These are phyloP conservation scores for Pseudomyrmex concolor DNA, from an alignment of 1,140 invertebrate genomes.

Conservation along the genomic window DNA sequence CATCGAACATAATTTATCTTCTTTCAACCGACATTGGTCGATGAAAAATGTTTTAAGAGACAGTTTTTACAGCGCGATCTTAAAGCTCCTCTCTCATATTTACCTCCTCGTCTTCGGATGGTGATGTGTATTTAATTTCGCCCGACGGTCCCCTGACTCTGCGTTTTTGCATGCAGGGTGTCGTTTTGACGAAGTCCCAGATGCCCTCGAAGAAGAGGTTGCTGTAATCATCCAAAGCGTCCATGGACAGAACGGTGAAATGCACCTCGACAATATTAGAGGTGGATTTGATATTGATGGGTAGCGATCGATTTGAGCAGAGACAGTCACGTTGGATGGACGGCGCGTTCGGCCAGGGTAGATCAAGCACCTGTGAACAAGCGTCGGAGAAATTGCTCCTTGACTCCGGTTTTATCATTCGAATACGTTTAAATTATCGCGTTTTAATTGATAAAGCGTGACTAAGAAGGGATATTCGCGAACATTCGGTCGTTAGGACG, in stretches of 20 bases:
- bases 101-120: conserved; percentile 88
- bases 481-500: no score
- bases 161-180: conserved; percentile 88
- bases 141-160: conserved; percentile 91
- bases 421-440: not conserved
- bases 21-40: no score
- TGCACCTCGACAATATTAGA: conserved; percentile 92
- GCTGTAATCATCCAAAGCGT: conserved; percentile 92
- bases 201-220: conserved; percentile 93
- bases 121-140: conserved; percentile 88
- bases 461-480: not conserved
- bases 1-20: no score
- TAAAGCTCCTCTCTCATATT: conserved; percentile 67
- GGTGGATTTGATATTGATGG: conserved; percentile 91
- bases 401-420: not conserved
- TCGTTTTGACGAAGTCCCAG: conserved; percentile 91
- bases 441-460: conserved; percentile 11
- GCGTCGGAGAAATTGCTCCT: not conserved
- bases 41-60: not conserved
- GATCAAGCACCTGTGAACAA: conserved; percentile 87
- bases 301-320: conserved; percentile 88
- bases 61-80: not conserved
- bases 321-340: conserved; percentile 89
- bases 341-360: conserved; percentile 89
- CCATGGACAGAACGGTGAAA: conserved; percentile 93